Evolutionary conservation across 1,140 invertebrate genomes (phyloP).

Genomic region (Venturia canescens): DNA sequence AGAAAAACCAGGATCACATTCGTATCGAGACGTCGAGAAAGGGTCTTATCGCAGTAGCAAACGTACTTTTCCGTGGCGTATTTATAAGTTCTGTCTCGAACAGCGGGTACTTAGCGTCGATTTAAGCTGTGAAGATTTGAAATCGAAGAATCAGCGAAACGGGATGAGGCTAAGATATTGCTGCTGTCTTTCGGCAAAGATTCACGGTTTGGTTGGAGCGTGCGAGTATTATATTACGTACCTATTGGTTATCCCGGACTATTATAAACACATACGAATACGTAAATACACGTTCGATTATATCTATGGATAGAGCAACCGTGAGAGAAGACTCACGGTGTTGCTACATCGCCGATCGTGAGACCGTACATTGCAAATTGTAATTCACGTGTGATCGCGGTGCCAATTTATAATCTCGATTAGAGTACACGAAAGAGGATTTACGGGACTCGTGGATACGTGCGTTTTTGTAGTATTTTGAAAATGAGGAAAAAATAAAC

Average conservation of each 20-base stretch:
- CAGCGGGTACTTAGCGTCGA: conserved; percentile 7
- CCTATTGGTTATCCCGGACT: background rate
- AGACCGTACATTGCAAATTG: conserved; percentile 46
- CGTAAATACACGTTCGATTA: background rate
- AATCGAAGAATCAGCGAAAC: conserved; percentile 20
- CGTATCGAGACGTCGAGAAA: conserved; percentile 9
- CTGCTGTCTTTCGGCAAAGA: background rate
- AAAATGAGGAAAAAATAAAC: background rate
- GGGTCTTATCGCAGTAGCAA: conserved; percentile 6
- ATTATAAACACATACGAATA: conserved; percentile 1
- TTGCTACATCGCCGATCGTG: conserved; percentile 41
- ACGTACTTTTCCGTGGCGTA: background rate
- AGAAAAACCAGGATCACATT: background rate
- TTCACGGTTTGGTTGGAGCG: conserved; percentile 23
- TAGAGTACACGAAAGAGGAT: conserved; percentile 6
- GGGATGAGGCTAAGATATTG: background rate
- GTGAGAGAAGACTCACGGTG: conserved; percentile 6
- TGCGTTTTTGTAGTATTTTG: background rate
- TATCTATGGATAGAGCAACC: background rate
- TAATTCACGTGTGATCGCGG: conserved; percentile 46
- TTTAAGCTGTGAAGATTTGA: conserved; percentile 21
- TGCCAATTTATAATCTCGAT: conserved; percentile 44
- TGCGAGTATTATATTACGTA: conserved; percentile 21
- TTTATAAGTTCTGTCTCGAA: conserved; percentile 12
- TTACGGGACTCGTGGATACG: background rate